These are phyloP conservation scores for Malacosoma neustria DNA, from an alignment of 2,888 invertebrate genomes.

Conservation along the genomic window DNA sequence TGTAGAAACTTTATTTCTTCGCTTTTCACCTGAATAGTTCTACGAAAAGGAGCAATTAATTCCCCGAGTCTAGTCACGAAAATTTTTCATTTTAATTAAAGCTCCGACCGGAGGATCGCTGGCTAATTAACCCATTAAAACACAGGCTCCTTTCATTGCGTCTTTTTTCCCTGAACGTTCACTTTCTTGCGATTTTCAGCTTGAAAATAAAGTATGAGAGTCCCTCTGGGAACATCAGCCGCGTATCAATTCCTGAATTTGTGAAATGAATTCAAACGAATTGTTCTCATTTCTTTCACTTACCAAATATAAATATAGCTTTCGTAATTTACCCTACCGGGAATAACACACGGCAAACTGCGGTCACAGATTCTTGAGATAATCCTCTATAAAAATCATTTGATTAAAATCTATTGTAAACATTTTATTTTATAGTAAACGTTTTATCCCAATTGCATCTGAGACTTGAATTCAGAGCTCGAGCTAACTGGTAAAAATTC, in stretches of 20 bases:
- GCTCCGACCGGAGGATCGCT: constrained; percentile 61
- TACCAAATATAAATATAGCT: no score
- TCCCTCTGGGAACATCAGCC: not conserved
- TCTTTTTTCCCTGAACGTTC: constrained; percentile 54
- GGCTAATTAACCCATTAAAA: constrained; percentile 74
- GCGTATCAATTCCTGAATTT: not conserved
- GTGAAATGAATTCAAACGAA: not conserved
- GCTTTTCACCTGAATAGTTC: constrained; percentile 66
- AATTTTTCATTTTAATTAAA: constrained; percentile 74
- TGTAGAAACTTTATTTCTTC: constrained; percentile 39
- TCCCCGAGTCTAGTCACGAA: constrained; percentile 65
- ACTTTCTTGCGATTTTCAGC: constrained; percentile 61
- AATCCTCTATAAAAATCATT: no score
- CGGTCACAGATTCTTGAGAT: no score
- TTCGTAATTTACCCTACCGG: no score
- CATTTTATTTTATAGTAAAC: no score
- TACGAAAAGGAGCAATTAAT: constrained; percentile 63
- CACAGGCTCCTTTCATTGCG: constrained; percentile 61
- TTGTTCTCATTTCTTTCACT: not conserved
- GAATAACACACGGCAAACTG: no score
- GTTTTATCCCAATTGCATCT: no score
- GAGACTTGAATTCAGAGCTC: no score
- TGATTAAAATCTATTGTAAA: no score
- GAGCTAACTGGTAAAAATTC: no score
- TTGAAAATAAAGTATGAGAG: constrained; percentile 30